Base-by-base conservation (phyloP, 2,797 vertebrate genomes). In the Neosilurus mollespiculum region DNA sequence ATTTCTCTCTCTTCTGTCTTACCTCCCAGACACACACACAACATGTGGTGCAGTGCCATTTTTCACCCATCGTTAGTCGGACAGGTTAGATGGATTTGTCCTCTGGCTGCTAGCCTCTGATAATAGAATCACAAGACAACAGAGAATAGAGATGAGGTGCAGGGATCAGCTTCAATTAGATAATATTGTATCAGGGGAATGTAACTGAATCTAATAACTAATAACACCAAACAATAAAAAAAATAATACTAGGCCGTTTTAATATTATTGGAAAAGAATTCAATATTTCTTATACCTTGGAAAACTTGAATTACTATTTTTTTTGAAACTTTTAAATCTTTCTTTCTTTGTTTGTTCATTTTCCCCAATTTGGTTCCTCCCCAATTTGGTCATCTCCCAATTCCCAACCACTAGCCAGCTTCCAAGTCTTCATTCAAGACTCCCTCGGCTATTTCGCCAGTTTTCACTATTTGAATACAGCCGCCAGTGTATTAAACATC, bases 1-100 rank as follows among this genome's bases (percentile, higher is more conserved):
- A 89, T 88, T 91, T 87, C 85, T 80, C 85, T 80, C 70, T 73
- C 81, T 85, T 83, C 82, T 61, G 59, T 89, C 86, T 82, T 80
- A 49, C 43, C 70, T n/a, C 9, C 66, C 43, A 20, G n/a, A 49
- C 80, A 53, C 76, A 66, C 59, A 70, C 72, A 30, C 24, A 66
- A 56, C 37, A 76, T 69, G 49, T 56, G 72, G 67, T 20, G 37
- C 69, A 62, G 24, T 64, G 69, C 58, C 43, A 86, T 88, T 86
- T 88, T 84, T 88, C 86, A 83, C 54, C 69, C 86, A 64, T 86
- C 78, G 67, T 87, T 86, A 87, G 78, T 56, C 22, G 81, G 86
- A 84, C 80, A 87, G 84, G 72, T 30, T 49, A 53, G 80, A 82
- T 70, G 80, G 82, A 87, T 88, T 84, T 84, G 83, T 75, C 59